Conservation (phyloP, 2,888 invertebrate species). For the Hypselothyrea guttata region DNA sequence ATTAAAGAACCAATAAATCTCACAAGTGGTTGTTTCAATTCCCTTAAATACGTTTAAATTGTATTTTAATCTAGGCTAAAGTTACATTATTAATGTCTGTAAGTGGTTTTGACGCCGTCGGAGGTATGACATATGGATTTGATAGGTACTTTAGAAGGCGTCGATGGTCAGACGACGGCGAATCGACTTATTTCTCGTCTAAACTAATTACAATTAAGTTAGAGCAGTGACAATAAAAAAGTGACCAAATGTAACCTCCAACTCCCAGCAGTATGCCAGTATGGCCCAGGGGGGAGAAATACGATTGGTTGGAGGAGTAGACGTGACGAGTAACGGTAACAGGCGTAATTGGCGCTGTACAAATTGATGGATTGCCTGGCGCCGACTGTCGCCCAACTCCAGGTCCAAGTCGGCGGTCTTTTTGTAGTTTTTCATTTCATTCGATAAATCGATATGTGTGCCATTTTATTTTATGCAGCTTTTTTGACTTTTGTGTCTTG, state of each 20-base stretch:
- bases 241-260: conserved; percentile 28
- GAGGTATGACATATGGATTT: conserved; percentile 52
- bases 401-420: conserved; percentile 55
- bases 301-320: conserved; percentile 24
- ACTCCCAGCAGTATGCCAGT: conserved; percentile 32
- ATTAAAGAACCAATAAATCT: no score
- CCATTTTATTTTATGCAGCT: conserved; percentile 58
- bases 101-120: conserved; percentile 57
- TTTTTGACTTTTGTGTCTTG: conserved; percentile 42
- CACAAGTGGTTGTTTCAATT: no score
- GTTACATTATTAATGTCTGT: conserved; percentile 20
- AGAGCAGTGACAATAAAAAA: conserved; percentile 21
- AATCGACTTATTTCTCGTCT: conserved; percentile 36
- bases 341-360: conserved; percentile 75
- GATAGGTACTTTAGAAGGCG: conserved; percentile 53
- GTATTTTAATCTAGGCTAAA: conserved; percentile 9
- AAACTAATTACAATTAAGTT: conserved; percentile 41
- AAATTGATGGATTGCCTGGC: conserved; percentile 81
- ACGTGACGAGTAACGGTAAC: conserved; percentile 74
- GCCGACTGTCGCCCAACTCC: conserved; percentile 69
- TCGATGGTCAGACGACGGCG: conserved; percentile 42
- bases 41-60: no score
- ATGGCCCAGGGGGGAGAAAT: conserved; percentile 47
- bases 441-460: conserved; percentile 68
- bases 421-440: conserved; percentile 40